phyloP scores from a whole-genome alignment of 2,113 vertebrate species.

The Macroglossus sobrinus region DNA sequence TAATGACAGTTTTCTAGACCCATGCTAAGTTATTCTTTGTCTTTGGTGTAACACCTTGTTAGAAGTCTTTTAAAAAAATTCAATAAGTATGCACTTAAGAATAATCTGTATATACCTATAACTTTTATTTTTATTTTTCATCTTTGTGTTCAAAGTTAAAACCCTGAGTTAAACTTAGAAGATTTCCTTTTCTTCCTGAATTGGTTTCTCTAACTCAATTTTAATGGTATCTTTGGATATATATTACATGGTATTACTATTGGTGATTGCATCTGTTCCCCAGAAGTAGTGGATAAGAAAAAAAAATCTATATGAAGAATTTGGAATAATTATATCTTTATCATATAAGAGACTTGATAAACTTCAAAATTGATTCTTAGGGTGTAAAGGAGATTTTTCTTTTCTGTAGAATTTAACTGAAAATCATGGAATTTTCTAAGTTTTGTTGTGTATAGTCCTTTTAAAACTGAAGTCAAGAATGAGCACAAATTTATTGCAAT shows the following conservation, averaged over 20 bases:
- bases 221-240: neutral
- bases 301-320: neutral
- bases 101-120: slow-evolving; percentile 24
- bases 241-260: neutral
- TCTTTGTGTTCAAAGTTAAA: slow-evolving; percentile 29
- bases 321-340: neutral
- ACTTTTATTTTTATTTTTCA: neutral
- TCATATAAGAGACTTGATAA: neutral
- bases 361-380: neutral
- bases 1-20: neutral
- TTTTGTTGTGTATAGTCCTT: neutral
- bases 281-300: neutral
- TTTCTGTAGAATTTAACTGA: neutral
- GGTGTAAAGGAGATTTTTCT: neutral
- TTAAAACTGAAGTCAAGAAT: neutral
- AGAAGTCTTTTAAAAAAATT: slow-evolving; percentile 26
- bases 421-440: neutral
- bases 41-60: slow-evolving; percentile 22
- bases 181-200: neutral
- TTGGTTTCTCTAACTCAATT: slow-evolving; percentile 13
- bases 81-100: slow-evolving; percentile 12
- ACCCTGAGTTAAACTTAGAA: slow-evolving; percentile 7
- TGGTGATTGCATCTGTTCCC: neutral
- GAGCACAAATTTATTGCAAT: neutral
- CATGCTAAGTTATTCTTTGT: neutral